Evolutionary conservation across 2,888 invertebrate species (phyloP), one percentile per base, ranked within the genome.

Genomic region (Anthrax anthrax): DNA sequence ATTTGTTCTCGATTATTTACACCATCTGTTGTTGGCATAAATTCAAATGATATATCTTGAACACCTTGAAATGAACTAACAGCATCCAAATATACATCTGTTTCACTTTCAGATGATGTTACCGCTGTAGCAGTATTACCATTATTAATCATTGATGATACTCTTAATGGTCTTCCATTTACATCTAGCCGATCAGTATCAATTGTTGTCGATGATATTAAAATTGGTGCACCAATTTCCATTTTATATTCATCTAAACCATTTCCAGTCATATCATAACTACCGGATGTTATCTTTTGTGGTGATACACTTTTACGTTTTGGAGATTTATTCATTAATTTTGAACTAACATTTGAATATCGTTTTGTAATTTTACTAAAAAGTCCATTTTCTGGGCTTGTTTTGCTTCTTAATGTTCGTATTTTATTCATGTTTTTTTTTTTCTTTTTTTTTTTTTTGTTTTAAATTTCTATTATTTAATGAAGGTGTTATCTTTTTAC

Each of bases 261-360:
- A 40, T 58, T 52, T 10, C 67, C 67, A 17, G 60, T 65, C 67
- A 68, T 68, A 50, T 68, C 61, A 52, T 68, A 68, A 49, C 67
- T 67, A 36, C 66, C 68, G 0, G 60, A 60, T 4, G 58, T 53
- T 2, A 60, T 47, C 43, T 65, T 65, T 16, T 55, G 56, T 1
- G 64, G 62, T 14, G 65, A 62, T 27, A 46, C 54, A 13, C 56
- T 60, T 40, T 46, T 50, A 40, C 63, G 59, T 4, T 58, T 58
- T 0, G 55, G 51, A 19, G 64, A 56, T 47, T 62, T 59, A 1
- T 64, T 58, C 6, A 62, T 58, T 32, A 62, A 59, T n/a, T 65
- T 60, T 43, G 61, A 62, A 47, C 58, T 62, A 18, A 67, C 58
- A 16, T 61, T 62, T 12, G 67, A 65, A 48, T 66, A 68, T 8